phyloP scores from a whole-genome alignment of 2,888 invertebrate species.

The Steinernema carpocapsae region DNA sequence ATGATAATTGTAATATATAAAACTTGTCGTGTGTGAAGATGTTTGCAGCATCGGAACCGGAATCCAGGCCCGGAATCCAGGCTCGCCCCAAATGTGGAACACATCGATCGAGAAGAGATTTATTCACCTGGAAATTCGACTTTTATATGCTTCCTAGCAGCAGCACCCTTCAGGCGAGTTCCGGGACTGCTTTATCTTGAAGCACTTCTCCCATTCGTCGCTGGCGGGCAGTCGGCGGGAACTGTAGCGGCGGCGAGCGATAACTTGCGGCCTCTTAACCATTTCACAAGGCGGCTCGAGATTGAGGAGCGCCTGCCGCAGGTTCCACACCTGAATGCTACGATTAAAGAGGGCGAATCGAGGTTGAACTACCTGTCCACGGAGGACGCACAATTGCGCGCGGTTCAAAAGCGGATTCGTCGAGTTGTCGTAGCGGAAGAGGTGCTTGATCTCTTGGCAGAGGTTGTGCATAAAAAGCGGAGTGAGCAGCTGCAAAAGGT shows the following conservation, averaged over 20 bases:
- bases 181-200: not conserved
- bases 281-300: constrained; percentile 55
- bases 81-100: too few species aligned
- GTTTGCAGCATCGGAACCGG: too few species aligned
- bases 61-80: too few species aligned
- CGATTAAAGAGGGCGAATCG: not conserved
- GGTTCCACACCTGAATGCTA: constrained; percentile 52
- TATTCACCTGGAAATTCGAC: too few species aligned
- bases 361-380: constrained; percentile 64
- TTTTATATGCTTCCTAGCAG: too few species aligned
- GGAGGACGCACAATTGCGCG: constrained; percentile 58
- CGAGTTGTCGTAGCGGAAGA: constrained; percentile 68
- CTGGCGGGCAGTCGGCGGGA: not conserved
- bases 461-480: constrained; percentile 56
- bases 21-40: too few species aligned
- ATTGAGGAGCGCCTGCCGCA: constrained; percentile 50
- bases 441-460: constrained; percentile 52
- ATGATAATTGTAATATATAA: too few species aligned
- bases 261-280: constrained; percentile 52
- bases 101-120: too few species aligned
- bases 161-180: not conserved
- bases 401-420: constrained; percentile 52
- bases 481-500: constrained; percentile 53
- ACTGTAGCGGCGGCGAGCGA: constrained; percentile 49
- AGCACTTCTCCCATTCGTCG: constrained; percentile 10